Evolutionary conservation across 2,113 vertebrate genomes (phyloP), one percentile per base, ranked within the genome.

Genomic region (Platysteira castanea): DNA sequence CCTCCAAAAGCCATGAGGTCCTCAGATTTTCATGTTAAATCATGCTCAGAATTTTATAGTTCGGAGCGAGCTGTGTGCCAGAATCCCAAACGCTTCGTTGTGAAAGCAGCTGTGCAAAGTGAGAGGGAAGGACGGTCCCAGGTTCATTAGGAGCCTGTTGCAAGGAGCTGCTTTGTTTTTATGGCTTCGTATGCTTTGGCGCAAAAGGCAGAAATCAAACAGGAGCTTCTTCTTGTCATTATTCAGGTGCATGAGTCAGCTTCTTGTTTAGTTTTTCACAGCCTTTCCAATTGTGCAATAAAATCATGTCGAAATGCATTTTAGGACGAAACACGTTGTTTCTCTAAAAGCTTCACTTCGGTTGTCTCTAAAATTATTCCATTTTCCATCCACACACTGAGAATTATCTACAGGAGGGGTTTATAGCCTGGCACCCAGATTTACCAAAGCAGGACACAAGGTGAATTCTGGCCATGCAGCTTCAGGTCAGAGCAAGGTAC

Each of bases 241-340:
- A 52, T 70, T 93, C 95, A 96, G 92, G 92, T 94, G 86, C 57
- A 33, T 95, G 92, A 96, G 86, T 96, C 95, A 97, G 95, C 93
- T 94, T 53, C 96, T 95, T 95, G 88, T 86, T 83, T 84, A 49
- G 87, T 27, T 97, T 97, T 81, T 93, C 91, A 71, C 82, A 92
- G 93, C 68, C 76, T 81, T 89, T 93, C 46, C 89, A 56, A 19
- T 92, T 97, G 94, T 90, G 95, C 87, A 97, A 95, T 78, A 21
- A 84, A 93, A 87, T 47, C 5, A 4, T 89, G 93, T 81, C 82
- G 93, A 93, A 96, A 95, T 94, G 83, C 68, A 50, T 90, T 95
- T 89, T 37, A 63, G 84, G 61, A 9, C 59, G 70, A 47, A 88
- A 77, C 42, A 11, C 7, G 20, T 39, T 53, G 64, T 91, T 94